Base-by-base conservation (phyloP, 2,113 vertebrate genomes). In the Miniopterus natalensis region DNA sequence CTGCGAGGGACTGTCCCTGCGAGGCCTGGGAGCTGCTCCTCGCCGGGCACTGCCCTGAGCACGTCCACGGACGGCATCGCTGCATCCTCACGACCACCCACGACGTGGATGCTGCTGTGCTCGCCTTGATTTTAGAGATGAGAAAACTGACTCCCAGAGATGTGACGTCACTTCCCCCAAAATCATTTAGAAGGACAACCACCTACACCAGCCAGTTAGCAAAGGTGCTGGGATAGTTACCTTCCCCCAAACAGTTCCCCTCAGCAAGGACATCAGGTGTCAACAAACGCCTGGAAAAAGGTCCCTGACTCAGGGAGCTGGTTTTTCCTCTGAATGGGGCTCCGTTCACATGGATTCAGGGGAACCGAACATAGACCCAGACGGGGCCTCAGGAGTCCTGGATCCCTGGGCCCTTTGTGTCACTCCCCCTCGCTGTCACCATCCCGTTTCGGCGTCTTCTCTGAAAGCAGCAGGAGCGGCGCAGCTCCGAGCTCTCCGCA, bases 1-100 rank as follows among this genome's bases (percentile, higher is more conserved):
- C 88, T 10, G 18, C 0, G 0, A 36, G 55, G 40, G 31, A 55
- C 31, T 3, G 1, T 6, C 18, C 77, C 31, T 3, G 12, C 74
- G 2, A 2, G 4, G 31, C 3, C 11, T 0, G 29, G 63, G 79
- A 3, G 0, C 27, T 65, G 0, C 27, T n/a, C 27, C 0, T 2
- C 2, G 18, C 49, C 31, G 8, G 29, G 42, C 18, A 1, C 42
- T 5, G 4, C 8, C 73, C 63, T 55, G 91, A 68, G 78, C 17
- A 6, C 51, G 9, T 40, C 25, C 71, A 8, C 0, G 0, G 25
- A 71, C 8, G 42, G 42, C 6, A 0, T 74, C 83, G 7, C 86
- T 51, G 53, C 31, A 27, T 49, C 74, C 78, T 73, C 14, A 20
- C 2, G 61, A 17, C 42, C 57, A 45, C n/a, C 85, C 49, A 2